A percentile compares a stretch with the other conserved stretches of the same genome.
Evolutionary conservation across 2,888 invertebrate species (phyloP).

Genomic region (Nymphalis polychloros): DNA sequence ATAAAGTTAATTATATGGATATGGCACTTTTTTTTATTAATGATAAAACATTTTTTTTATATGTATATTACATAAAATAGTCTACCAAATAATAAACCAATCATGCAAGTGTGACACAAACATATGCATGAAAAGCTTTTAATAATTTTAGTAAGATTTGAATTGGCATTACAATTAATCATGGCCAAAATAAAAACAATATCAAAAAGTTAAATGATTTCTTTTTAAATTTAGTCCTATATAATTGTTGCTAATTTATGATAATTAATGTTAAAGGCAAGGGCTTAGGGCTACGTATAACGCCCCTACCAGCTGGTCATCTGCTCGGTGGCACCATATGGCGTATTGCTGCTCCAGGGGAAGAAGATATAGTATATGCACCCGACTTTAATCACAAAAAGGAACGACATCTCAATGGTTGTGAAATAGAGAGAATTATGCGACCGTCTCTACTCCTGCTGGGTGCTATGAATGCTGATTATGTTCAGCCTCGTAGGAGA

Average conservation of each 20-base stretch:
- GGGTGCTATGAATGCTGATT: constrained; percentile 97
- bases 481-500: constrained; percentile 94
- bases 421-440: constrained; percentile 93
- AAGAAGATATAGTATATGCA: constrained; percentile 99
- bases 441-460: constrained; percentile 97
- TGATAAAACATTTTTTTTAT: too few species aligned
- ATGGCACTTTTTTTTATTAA: too few species aligned
- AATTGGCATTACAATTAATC: too few species aligned
- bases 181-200: too few species aligned
- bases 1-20: too few species aligned
- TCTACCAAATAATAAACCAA: too few species aligned
- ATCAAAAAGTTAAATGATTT: too few species aligned
- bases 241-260: background rate
- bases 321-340: constrained; percentile 99
- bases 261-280: constrained; percentile 83
- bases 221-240: too few species aligned
- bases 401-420: constrained; percentile 97
- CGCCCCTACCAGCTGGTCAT: constrained; percentile 97
- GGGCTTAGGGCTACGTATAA: constrained; percentile 96
- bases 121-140: too few species aligned
- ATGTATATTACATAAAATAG: too few species aligned
- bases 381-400: constrained; percentile 99
- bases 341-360: constrained; percentile 98
- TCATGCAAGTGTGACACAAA: too few species aligned
- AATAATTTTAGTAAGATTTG: too few species aligned